These are phyloP conservation scores for Protophormia terraenovae DNA, from an alignment of 2,888 invertebrate genomes.

Conservation along the genomic window DNA sequence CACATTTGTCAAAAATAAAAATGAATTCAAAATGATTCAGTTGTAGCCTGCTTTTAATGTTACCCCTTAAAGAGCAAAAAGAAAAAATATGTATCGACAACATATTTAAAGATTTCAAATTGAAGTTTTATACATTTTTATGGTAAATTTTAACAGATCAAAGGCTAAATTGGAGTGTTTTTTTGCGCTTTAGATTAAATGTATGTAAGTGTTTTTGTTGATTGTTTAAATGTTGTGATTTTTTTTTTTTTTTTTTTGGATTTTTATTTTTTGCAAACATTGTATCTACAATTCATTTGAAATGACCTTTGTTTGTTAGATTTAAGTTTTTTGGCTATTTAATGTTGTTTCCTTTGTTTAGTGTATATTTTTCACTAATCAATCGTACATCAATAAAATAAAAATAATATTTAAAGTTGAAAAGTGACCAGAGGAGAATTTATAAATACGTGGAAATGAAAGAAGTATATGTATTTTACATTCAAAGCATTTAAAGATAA, in stretches of 20 bases:
- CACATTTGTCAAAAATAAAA: conserved; percentile 68
- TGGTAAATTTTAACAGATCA: conserved; percentile 61
- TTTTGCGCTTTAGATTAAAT: neutral
- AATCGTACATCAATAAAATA: conserved; percentile 41
- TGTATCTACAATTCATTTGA: conserved; percentile 31
- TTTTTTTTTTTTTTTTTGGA: neutral
- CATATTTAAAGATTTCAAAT: conserved; percentile 31
- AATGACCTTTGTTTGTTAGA: conserved; percentile 50
- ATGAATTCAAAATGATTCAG: conserved; percentile 14
- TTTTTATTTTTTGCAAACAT: conserved; percentile 22
- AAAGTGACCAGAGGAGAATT: conserved; percentile 1
- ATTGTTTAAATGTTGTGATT: conserved; percentile 27
- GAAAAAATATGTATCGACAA: conserved; percentile 40
- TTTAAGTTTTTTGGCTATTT: neutral
- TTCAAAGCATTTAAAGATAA: too few relatives aligned
- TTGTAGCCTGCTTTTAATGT: neutral
- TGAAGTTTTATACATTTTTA: conserved; percentile 28
- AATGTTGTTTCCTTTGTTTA: conserved; percentile 11
- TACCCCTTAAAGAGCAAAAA: too few relatives aligned
- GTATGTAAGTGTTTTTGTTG: neutral
- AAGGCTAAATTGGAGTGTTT: conserved; percentile 64
- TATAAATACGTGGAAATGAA: too few relatives aligned
- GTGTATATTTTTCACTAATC: conserved; percentile 34
- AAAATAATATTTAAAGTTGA: neutral
- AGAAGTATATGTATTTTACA: too few relatives aligned